These are phyloP conservation scores for Arion vulgaris DNA, from an alignment of 1,140 invertebrate species.

Conservation along the genomic window DNA sequence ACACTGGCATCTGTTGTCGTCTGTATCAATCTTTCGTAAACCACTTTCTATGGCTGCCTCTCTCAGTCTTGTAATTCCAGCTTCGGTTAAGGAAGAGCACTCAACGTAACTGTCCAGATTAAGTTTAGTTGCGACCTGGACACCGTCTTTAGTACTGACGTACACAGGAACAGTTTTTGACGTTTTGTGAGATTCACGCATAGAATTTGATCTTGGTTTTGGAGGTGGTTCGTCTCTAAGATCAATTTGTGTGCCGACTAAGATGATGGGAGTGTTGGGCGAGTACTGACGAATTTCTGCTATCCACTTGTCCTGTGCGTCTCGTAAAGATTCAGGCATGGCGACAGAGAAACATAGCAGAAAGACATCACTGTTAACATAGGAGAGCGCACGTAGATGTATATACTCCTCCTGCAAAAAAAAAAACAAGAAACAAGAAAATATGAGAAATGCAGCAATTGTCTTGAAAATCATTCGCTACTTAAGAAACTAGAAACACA, in stretches of 20 bases:
- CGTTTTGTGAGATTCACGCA: neutral
- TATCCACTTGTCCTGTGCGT: constrained; percentile 90
- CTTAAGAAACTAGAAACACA: no score
- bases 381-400: constrained; percentile 91
- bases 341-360: constrained; percentile 99
- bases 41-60: constrained; percentile 50
- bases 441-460: no score
- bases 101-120: constrained; percentile 91
- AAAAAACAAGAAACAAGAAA: constrained; percentile 8
- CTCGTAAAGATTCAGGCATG: constrained; percentile 97
- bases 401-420: constrained; percentile 89
- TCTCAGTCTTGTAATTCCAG: constrained; percentile 77
- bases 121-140: constrained; percentile 77
- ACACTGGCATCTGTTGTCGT: constrained; percentile 42
- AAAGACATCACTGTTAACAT: constrained; percentile 98
- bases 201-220: neutral
- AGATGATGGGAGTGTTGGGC: constrained; percentile 85
- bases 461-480: no score
- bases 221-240: constrained; percentile 26
- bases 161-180: constrained; percentile 22
- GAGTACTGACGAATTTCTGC: constrained; percentile 80
- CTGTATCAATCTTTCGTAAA: constrained; percentile 18
- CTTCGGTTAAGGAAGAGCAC: constrained; percentile 91
- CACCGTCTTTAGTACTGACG: constrained; percentile 83
- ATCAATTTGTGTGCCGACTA: constrained; percentile 78